A percentile compares a stretch with the other conserved stretches of the same genome.
Conservation (phyloP, 2,888 invertebrate species). For the Meteorus cinctellus region DNA sequence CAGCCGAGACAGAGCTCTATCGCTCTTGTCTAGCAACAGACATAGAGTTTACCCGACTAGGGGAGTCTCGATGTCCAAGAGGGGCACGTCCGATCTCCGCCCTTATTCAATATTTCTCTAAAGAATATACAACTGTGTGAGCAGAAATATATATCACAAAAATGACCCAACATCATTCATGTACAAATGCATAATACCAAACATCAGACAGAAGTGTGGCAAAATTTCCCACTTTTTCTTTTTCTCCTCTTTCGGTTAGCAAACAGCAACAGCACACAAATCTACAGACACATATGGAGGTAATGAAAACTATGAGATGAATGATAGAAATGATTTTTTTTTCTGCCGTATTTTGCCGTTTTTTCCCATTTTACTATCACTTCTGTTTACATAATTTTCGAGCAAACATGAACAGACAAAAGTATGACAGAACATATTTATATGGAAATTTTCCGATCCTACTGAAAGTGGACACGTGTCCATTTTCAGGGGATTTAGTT, state of each 20-base stretch:
- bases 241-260: constrained; percentile 5
- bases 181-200: neutral
- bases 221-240: constrained; percentile 4
- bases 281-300: neutral
- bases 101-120: constrained; percentile 7
- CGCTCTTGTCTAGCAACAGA: neutral
- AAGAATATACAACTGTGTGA: constrained; percentile 15
- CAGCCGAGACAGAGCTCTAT: neutral
- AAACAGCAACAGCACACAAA: neutral
- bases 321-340: neutral
- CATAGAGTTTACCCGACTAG: neutral
- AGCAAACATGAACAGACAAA: neutral
- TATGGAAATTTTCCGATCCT: constrained; percentile 1
- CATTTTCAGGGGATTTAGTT: neutral
- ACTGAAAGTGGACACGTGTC: neutral
- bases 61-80: neutral
- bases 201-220: neutral
- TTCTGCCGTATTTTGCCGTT: neutral
- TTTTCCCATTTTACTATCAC: neutral
- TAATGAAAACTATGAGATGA: neutral
- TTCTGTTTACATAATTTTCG: neutral
- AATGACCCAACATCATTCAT: constrained; percentile 13
- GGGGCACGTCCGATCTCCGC: neutral
- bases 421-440: neutral
- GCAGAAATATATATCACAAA: constrained; percentile 26